A percentile compares a stretch with the other conserved stretches of the same genome.
Conservation (phyloP, 2,113 vertebrate species). For the Pomatostomus ruficeps region DNA sequence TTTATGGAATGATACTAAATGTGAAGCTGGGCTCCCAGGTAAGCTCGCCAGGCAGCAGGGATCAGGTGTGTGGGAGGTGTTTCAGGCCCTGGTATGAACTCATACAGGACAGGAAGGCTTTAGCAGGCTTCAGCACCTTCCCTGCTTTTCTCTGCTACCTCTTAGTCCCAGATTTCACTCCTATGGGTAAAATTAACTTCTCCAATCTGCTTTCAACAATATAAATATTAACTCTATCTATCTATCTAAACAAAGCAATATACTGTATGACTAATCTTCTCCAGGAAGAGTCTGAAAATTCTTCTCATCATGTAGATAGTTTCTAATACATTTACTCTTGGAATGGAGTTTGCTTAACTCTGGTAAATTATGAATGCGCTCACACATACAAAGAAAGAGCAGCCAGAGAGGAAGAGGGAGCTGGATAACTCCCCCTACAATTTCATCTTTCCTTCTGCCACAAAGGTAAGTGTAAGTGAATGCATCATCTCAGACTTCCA, state of each 20-base stretch:
- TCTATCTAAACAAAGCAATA: not conserved
- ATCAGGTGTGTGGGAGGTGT: rapidly evolving
- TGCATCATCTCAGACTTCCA: not conserved
- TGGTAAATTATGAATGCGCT: not conserved
- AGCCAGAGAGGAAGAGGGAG: not conserved
- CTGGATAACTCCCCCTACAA: not conserved
- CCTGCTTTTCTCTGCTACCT: not conserved
- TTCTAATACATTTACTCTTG: not conserved
- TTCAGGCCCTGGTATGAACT: not conserved
- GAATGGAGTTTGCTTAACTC: not conserved
- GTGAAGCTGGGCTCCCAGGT: not conserved
- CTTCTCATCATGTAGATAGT: not conserved
- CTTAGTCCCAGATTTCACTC: not conserved
- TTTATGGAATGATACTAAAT: not conserved
- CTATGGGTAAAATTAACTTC: not conserved
- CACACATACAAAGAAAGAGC: not conserved
- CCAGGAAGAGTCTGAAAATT: not conserved
- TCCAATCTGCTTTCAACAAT: not conserved
- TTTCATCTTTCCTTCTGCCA: not conserved
- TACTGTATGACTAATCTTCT: not conserved
- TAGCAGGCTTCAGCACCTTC: not conserved
- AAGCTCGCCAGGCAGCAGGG: not conserved
- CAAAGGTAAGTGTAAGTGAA: not conserved
- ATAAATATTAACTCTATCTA: not conserved
- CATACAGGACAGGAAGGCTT: not conserved